These are phyloP conservation scores for Gymnogyps californianus DNA, from an alignment of 2,113 vertebrate species.

Conservation along the genomic window DNA sequence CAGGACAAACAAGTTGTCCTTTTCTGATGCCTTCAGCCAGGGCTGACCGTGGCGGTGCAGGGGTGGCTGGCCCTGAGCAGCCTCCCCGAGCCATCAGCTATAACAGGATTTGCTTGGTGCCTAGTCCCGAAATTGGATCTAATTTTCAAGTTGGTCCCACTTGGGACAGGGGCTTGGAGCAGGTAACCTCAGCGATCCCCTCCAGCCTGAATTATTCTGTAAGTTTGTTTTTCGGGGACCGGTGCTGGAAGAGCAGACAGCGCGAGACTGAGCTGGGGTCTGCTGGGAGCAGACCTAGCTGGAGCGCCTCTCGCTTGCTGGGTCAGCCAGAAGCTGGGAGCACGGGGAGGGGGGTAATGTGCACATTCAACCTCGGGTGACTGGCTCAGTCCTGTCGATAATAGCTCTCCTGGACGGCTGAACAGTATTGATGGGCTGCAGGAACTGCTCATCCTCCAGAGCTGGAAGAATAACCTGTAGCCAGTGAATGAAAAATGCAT, in stretches of 20 bases:
- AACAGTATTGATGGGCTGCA: background rate
- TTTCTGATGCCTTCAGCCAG: background rate
- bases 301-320: background rate
- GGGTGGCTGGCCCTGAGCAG: background rate
- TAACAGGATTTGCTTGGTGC: background rate
- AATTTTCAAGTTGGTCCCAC: background rate
- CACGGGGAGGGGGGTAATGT: rapidly evolving
- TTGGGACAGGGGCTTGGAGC: background rate
- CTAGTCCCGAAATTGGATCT: background rate
- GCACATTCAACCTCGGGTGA: background rate
- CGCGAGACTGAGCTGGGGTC: rapidly evolving
- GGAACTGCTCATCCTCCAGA: background rate
- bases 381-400: background rate
- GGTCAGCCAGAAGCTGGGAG: background rate
- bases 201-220: background rate
- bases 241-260: background rate
- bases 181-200: background rate
- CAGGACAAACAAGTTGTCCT: background rate
- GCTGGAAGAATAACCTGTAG: background rate
- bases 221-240: background rate
- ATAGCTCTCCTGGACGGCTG: background rate
- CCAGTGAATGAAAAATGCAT: background rate
- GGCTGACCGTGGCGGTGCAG: background rate
- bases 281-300: background rate
- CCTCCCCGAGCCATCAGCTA: background rate